Evolutionary conservation across 37 sponge, comb jelly and placozoan genomes (phyloP).

Genomic region (Cladorhizidae sp.): DNA sequence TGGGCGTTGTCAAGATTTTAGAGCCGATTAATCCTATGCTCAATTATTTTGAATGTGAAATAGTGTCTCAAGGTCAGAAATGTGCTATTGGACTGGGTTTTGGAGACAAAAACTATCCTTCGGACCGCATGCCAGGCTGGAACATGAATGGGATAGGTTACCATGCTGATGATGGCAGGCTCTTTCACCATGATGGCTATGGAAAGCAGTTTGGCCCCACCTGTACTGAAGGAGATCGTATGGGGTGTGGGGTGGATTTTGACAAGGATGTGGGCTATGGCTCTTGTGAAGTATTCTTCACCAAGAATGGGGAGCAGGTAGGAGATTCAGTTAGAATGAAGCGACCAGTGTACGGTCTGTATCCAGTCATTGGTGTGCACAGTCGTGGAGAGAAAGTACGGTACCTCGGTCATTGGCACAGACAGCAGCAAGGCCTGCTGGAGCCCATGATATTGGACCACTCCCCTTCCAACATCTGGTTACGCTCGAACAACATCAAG

Average conservation of each 20-base stretch:
- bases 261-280: constrained; percentile 44
- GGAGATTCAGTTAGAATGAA: constrained; percentile 59
- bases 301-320: constrained; percentile 77
- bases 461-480: constrained; percentile 57
- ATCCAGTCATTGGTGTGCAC: constrained; percentile 81
- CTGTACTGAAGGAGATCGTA: constrained; percentile 71
- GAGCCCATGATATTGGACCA: constrained; percentile 47
- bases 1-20: constrained; percentile 75
- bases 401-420: constrained; percentile 69
- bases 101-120: constrained; percentile 46
- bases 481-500: constrained; percentile 62
- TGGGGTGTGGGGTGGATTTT: constrained; percentile 81
- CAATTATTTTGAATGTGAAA: constrained; percentile 81
- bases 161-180: constrained; percentile 76
- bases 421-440: constrained; percentile 12
- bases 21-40: constrained; percentile 75
- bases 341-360: constrained; percentile 70
- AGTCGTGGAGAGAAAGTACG: constrained; percentile 73
- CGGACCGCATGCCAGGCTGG: constrained; percentile 80
- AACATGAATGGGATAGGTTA: constrained; percentile 76
- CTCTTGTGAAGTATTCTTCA: constrained; percentile 79
- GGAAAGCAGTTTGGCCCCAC: constrained; percentile 71
- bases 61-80: constrained; percentile 49
- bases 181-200: constrained; percentile 65
- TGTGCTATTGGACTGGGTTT: constrained; percentile 73